Evolutionary conservation across 1,140 invertebrate species (phyloP).

Genomic region (Mylabris phalerata): DNA sequence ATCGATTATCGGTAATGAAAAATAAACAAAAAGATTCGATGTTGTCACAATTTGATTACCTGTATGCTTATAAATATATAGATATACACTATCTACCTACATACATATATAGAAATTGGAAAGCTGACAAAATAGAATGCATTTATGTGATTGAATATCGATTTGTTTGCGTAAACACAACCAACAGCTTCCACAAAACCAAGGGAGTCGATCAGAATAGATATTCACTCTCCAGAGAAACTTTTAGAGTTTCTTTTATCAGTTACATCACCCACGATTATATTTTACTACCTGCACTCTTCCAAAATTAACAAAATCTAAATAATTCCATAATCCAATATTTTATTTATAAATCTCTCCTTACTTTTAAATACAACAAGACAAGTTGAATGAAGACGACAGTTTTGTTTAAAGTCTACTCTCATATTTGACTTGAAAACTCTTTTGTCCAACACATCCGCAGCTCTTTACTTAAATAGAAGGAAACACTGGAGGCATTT

Average conservation of each 20-base stretch:
- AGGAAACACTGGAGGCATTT: too few relatives aligned
- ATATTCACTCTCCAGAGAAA: constrained; percentile 1
- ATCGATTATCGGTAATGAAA: neutral
- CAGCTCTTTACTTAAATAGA: too few relatives aligned
- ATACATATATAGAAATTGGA: neutral
- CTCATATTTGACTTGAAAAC: too few relatives aligned
- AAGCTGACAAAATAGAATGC: constrained; percentile 31
- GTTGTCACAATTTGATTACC: constrained; percentile 28
- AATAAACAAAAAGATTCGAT: constrained; percentile 22
- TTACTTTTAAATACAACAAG: too few relatives aligned
- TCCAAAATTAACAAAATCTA: constrained; percentile 1
- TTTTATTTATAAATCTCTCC: too few relatives aligned
- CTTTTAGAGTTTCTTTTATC: neutral
- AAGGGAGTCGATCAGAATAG: constrained; percentile 6
- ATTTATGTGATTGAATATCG: constrained; percentile 38
- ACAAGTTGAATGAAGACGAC: too few relatives aligned
- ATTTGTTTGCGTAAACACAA: constrained; percentile 32
- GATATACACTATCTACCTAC: neutral
- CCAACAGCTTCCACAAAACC: constrained; percentile 1
- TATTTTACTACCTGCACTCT: constrained; percentile 3
- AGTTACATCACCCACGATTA: neutral
- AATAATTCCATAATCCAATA: neutral
- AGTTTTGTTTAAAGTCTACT: too few relatives aligned
- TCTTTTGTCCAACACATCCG: too few relatives aligned
- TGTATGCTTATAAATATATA: constrained; percentile 5